A percentile compares a stretch with the other conserved stretches of the same genome.
Conservation (phyloP, 1,140 invertebrate genomes). For the Melitaea cinxia region DNA sequence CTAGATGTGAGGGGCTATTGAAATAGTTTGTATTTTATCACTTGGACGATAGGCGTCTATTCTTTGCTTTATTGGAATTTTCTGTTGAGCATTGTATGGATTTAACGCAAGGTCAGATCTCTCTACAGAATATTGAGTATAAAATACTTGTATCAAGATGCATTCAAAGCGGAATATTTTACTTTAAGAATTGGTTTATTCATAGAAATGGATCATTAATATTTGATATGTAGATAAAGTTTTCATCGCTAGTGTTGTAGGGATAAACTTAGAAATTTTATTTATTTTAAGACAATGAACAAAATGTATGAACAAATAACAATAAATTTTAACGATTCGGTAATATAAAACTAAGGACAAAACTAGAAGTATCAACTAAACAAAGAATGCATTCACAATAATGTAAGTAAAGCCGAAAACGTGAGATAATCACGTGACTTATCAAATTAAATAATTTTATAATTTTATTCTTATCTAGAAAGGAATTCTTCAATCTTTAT, state of each 20-base stretch:
- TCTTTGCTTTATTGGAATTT: constrained; percentile 54
- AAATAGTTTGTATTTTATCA: constrained; percentile 75
- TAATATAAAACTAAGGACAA: too few species aligned
- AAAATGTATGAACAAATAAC: too few species aligned
- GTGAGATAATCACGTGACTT: too few species aligned
- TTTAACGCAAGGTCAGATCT: constrained; percentile 23
- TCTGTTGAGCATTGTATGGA: constrained; percentile 47
- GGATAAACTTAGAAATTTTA: too few species aligned
- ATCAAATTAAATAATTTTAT: background rate
- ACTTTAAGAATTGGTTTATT: constrained; percentile 5
- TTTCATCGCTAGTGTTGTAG: background rate
- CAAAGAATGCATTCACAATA: too few species aligned
- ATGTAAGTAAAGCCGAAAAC: too few species aligned
- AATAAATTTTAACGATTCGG: too few species aligned
- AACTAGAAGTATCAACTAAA: too few species aligned
- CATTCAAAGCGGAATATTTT: background rate
- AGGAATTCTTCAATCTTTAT: background rate
- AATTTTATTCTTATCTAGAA: background rate
- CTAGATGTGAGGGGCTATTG: constrained; percentile 57
- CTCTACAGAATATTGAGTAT: constrained; percentile 9
- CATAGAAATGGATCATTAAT: background rate
- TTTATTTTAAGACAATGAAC: too few species aligned
- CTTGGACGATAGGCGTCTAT: constrained; percentile 51
- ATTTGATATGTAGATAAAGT: background rate
- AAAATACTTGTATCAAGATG: constrained; percentile 7